phyloP scores from a whole-genome alignment of 2,113 vertebrate species.

The Solea solea region DNA sequence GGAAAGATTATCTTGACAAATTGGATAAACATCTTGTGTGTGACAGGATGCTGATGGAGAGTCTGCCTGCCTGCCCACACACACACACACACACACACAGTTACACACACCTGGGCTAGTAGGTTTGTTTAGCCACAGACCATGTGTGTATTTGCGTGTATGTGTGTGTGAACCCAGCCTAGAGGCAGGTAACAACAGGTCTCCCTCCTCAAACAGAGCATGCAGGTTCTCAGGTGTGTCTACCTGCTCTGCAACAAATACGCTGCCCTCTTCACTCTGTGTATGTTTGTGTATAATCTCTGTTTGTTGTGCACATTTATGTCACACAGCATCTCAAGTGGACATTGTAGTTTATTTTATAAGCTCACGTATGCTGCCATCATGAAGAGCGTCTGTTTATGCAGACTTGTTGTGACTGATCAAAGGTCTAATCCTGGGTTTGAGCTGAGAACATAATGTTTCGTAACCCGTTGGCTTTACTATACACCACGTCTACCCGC shows the following conservation, averaged over 20 bases:
- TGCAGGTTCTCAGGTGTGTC: slow-evolving; percentile 86
- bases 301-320: too few relatives aligned
- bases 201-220: slow-evolving; percentile 83
- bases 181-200: slow-evolving; percentile 95
- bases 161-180: slow-evolving; percentile 81
- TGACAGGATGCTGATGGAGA: slow-evolving; percentile 99
- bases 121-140: slow-evolving; percentile 91
- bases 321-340: too few relatives aligned
- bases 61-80: slow-evolving; percentile 85
- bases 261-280: slow-evolving; percentile 29
- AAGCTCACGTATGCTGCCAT: too few relatives aligned
- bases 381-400: too few relatives aligned
- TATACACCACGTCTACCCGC: too few relatives aligned
- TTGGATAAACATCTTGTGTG: slow-evolving; percentile 99
- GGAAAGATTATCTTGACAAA: slow-evolving; percentile 99
- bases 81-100: slow-evolving; percentile 79
- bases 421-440: too few relatives aligned
- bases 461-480: too few relatives aligned
- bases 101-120: slow-evolving; percentile 88
- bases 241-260: slow-evolving; percentile 57
- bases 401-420: too few relatives aligned
- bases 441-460: too few relatives aligned
- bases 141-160: slow-evolving; percentile 67
- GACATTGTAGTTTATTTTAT: too few relatives aligned
- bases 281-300: neutral